Conservation (phyloP, 2,113 vertebrate species). For the Meriones unguiculatus region DNA sequence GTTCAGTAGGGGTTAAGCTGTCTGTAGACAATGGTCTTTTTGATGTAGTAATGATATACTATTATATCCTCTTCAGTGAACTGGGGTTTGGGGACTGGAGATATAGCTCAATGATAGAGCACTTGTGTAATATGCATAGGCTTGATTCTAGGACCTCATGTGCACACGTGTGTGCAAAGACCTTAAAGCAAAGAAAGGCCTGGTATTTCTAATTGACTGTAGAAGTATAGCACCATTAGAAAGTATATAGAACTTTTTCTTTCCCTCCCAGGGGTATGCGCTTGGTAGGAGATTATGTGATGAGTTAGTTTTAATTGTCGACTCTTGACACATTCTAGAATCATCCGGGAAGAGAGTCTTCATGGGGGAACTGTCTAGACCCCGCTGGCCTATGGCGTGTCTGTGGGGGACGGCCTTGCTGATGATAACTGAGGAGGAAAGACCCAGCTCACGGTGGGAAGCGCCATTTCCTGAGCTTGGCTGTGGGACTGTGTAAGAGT, state of each 20-base stretch:
- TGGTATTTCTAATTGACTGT: not conserved
- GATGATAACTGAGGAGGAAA: not conserved
- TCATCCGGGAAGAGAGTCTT: not conserved
- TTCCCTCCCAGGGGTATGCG: not conserved
- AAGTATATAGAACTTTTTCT: slow-evolving; percentile 2
- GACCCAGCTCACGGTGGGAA: not conserved
- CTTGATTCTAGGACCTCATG: not conserved
- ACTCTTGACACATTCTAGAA: not conserved
- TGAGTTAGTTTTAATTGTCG: not conserved
- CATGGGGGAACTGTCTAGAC: not conserved
- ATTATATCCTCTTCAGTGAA: not conserved
- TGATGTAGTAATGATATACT: not conserved
- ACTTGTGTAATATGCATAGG: not conserved
- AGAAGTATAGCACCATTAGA: not conserved
- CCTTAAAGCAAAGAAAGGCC: not conserved
- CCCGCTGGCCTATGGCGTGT: not conserved
- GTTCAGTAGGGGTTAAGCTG: not conserved
- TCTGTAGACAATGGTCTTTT: not conserved
- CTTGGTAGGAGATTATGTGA: not conserved
- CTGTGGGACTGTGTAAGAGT: not conserved
- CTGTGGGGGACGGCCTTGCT: not conserved
- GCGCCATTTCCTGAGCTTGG: not conserved
- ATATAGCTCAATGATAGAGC: not conserved
- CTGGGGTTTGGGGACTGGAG: not conserved
- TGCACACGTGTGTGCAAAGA: not conserved